phyloP scores from a whole-genome alignment of 2,113 vertebrate genomes.

The Apistogramma diplotaenia region DNA sequence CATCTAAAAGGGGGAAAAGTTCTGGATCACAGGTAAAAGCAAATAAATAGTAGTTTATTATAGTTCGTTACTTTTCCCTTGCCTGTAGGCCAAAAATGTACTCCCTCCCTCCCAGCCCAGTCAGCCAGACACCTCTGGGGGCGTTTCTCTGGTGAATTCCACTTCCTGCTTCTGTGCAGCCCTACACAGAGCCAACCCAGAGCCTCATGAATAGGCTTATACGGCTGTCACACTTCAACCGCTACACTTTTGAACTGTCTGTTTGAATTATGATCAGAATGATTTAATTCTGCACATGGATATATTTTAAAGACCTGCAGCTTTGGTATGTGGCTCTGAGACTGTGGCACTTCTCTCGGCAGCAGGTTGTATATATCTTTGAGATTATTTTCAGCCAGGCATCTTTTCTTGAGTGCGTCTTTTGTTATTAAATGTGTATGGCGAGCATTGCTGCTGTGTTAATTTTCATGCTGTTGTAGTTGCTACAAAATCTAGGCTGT shows the following conservation, averaged over 20 bases:
- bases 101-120: constrained; percentile 38
- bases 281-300: constrained; percentile 27
- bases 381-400: constrained; percentile 12
- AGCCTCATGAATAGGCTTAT: constrained; percentile 60
- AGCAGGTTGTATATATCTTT: constrained; percentile 7
- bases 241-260: constrained; percentile 47
- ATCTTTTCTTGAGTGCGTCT: background rate
- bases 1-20: constrained; percentile 93
- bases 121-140: constrained; percentile 69
- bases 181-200: constrained; percentile 47
- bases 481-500: background rate
- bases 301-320: constrained; percentile 24
- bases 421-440: constrained; percentile 7
- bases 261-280: constrained; percentile 39
- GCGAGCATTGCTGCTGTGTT: background rate
- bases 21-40: constrained; percentile 90
- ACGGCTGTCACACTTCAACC: constrained; percentile 62
- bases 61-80: constrained; percentile 52
- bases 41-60: constrained; percentile 13
- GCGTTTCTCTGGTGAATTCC: constrained; percentile 70
- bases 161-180: constrained; percentile 74
- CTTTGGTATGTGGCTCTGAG: constrained; percentile 12
- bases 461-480: background rate
- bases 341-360: constrained; percentile 10
- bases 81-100: constrained; percentile 55